Conservation (phyloP, 2,113 vertebrate genomes). For the cat (Felis catus) region F.catus_Fca126_mat1.0 CM031419.1:21290501-21291000, state of each 20-base stretch:
- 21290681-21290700: background rate
- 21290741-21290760: background rate
- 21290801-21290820: background rate
- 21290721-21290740: background rate
- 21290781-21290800: background rate
- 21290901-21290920: background rate
- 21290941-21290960: too few relatives aligned
- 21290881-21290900: background rate
- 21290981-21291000: too few relatives aligned
- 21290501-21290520: background rate
- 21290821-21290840: background rate
- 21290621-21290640: background rate
- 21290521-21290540: background rate
- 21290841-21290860: background rate
- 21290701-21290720: background rate
- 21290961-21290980: too few relatives aligned
- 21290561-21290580: background rate
- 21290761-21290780: background rate
- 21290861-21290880: background rate
- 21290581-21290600: background rate
- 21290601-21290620: background rate
- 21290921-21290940: too few relatives aligned
- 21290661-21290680: background rate
- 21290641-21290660: background rate
- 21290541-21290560: background rate